phyloP scores from a whole-genome alignment of 2,888 invertebrate genomes.

The Aradus depressus region DNA sequence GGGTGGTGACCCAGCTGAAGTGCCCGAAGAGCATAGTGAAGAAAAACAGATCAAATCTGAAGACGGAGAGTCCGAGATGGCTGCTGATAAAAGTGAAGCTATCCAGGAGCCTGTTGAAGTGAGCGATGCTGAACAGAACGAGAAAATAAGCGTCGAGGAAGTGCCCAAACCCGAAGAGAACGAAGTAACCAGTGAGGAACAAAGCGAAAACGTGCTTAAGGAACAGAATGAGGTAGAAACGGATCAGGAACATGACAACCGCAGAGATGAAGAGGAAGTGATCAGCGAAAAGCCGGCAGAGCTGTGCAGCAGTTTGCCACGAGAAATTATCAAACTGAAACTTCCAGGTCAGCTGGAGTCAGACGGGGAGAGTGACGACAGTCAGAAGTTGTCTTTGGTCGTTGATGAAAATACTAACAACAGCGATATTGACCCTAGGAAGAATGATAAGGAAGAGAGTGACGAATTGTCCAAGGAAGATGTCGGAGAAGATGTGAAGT shows the following conservation, averaged over 20 bases:
- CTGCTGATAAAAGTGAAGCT: no score
- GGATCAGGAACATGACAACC: not conserved
- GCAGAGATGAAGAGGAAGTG: not conserved
- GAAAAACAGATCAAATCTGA: no score
- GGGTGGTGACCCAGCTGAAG: no score
- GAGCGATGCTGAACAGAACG: no score
- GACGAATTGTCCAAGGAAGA: slow-evolving; percentile 26
- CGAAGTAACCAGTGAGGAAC: not conserved
- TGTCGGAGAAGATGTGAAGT: slow-evolving; percentile 9
- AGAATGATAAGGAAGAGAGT: slow-evolving; percentile 27
- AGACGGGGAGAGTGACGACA: slow-evolving; percentile 47
- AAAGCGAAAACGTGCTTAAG: not conserved
- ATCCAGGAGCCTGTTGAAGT: no score
- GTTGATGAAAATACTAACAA: slow-evolving; percentile 38
- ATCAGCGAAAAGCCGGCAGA: no score
- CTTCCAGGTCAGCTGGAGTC: slow-evolving; percentile 35
- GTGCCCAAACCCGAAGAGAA: not conserved
- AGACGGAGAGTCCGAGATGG: no score
- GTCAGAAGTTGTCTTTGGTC: slow-evolving; percentile 50
- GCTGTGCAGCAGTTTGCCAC: slow-evolving; percentile 1
- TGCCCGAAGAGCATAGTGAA: no score
- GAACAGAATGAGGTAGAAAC: not conserved
- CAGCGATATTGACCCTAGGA: slow-evolving; percentile 34
- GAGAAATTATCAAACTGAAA: slow-evolving; percentile 51
- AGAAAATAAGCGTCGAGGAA: no score